These are phyloP conservation scores for Apolygus lucorum DNA, from an alignment of 1,140 invertebrate genomes.

Conservation along the genomic window DNA sequence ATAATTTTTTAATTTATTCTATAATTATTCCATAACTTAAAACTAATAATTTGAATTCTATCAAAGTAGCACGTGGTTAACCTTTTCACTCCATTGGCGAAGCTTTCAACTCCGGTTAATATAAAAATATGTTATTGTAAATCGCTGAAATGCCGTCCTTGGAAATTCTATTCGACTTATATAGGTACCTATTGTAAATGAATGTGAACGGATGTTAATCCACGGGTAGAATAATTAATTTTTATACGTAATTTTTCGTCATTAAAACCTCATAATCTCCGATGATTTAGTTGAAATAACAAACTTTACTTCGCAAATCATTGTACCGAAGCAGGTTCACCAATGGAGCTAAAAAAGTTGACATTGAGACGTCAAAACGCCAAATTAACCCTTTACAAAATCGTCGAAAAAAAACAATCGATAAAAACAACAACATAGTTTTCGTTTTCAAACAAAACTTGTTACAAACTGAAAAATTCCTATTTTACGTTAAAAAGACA, in stretches of 20 bases:
- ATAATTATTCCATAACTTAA: slow-evolving; percentile 25
- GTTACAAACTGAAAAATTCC: neutral
- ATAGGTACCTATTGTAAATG: too few relatives aligned
- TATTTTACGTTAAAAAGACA: neutral
- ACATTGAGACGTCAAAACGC: slow-evolving; percentile 8
- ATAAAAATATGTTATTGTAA: neutral
- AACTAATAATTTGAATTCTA: slow-evolving; percentile 21
- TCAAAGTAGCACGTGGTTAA: slow-evolving; percentile 13
- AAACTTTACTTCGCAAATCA: too few relatives aligned
- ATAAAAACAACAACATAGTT: neutral
- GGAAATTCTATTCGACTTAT: too few relatives aligned
- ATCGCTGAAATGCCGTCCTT: neutral
- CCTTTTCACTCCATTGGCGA: slow-evolving; percentile 1
- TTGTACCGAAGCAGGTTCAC: too few relatives aligned
- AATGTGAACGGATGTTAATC: too few relatives aligned
- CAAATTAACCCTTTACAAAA: neutral
- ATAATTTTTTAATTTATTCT: slow-evolving; percentile 27
- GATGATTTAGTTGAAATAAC: too few relatives aligned
- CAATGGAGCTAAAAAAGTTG: slow-evolving; percentile 14
- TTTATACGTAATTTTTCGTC: too few relatives aligned
- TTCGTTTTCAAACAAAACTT: too few relatives aligned
- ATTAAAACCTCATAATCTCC: too few relatives aligned
- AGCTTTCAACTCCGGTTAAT: neutral
- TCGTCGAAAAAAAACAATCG: neutral
- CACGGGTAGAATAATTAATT: too few relatives aligned